Evolutionary conservation across 2,113 vertebrate species (phyloP).

Genomic region (Lepisosteus oculatus): DNA sequence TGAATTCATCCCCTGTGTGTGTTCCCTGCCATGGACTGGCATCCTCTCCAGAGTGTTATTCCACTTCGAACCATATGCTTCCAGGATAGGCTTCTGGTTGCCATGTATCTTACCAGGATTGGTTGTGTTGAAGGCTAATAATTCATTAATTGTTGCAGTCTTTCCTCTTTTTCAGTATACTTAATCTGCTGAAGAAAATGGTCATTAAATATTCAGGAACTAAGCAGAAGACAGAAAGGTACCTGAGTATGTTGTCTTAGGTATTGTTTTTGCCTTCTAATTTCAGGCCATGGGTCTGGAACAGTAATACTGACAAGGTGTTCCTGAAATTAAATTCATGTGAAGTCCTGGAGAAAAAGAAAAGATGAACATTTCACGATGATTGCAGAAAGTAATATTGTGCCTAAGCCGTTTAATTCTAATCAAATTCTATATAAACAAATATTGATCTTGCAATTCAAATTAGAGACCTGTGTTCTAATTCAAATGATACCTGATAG

Average conservation of each 20-base stretch:
- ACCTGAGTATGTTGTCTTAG: background rate
- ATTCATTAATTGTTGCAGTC: too few species aligned
- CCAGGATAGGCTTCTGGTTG: too few species aligned
- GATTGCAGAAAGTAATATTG: conserved; percentile 8
- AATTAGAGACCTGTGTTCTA: conserved; percentile 6
- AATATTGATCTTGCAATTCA: conserved; percentile 13
- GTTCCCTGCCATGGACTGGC: too few species aligned
- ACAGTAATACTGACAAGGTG: conserved; percentile 18
- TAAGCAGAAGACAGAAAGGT: background rate
- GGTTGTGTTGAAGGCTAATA: too few species aligned
- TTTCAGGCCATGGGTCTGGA: conserved; percentile 4
- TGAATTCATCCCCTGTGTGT: too few species aligned
- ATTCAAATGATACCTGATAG: background rate
- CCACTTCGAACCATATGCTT: too few species aligned
- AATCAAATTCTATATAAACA: conserved; percentile 14
- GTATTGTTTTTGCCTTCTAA: background rate
- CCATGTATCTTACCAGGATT: too few species aligned
- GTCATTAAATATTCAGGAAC: too few species aligned
- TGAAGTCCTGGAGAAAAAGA: conserved; percentile 11
- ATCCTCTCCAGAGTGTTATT: too few species aligned
- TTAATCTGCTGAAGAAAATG: too few species aligned
- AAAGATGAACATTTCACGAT: conserved; percentile 8
- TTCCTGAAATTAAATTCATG: conserved; percentile 25
- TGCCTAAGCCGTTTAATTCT: background rate
- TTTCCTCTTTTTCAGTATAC: too few species aligned